These are phyloP conservation scores for Paraplagusia blochii DNA, from an alignment of 2,113 vertebrate species.

Conservation along the genomic window DNA sequence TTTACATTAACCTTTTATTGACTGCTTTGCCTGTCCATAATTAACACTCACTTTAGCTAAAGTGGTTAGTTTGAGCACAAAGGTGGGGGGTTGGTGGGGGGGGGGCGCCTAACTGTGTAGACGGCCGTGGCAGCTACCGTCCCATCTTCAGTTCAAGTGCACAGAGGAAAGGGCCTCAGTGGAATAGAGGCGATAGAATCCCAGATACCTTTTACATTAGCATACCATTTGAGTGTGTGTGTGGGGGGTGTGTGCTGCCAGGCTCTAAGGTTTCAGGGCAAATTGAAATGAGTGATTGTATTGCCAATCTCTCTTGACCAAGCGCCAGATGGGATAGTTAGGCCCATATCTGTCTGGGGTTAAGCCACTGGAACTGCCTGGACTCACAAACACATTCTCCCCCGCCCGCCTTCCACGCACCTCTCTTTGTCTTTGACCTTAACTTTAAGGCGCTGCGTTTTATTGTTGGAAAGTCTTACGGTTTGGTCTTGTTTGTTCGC, in stretches of 20 bases:
- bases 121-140: constrained; percentile 47
- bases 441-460: constrained; percentile 65
- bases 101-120: constrained; percentile 77
- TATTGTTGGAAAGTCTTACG: constrained; percentile 64
- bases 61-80: constrained; percentile 90
- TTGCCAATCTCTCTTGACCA: constrained; percentile 80
- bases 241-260: constrained; percentile 55
- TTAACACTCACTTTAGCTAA: constrained; percentile 99
- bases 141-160: constrained; percentile 73
- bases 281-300: constrained; percentile 85
- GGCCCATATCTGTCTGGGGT: constrained; percentile 79
- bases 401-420: constrained; percentile 28
- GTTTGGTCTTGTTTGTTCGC: constrained; percentile 59
- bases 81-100: constrained; percentile 68
- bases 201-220: constrained; percentile 79
- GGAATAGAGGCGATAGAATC: constrained; percentile 78
- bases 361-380: constrained; percentile 76
- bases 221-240: constrained; percentile 75
- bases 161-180: constrained; percentile 65
- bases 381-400: constrained; percentile 66
- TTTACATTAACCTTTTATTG: constrained; percentile 99
- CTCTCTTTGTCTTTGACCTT: constrained; percentile 73
- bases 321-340: constrained; percentile 78
- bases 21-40: constrained; percentile 98
- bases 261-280: constrained; percentile 79